Evolutionary conservation across 2,888 invertebrate genomes (phyloP).

Genomic region (Drosophila mayaguana): DNA sequence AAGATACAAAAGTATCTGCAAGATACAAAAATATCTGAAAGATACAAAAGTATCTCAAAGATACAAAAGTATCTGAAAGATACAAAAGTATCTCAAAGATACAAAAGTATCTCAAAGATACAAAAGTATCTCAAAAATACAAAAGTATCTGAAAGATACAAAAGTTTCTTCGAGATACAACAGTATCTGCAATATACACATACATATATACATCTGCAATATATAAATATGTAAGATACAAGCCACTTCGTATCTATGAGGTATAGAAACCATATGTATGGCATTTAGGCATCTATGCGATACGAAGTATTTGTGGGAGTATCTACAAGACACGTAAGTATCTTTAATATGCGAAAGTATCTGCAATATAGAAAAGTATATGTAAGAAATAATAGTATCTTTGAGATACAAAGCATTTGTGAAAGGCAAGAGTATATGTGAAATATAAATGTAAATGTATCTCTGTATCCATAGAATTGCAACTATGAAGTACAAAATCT

Average conservation of each 20-base stretch:
- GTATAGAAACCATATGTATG: too few relatives aligned
- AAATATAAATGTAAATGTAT: background rate
- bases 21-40: background rate
- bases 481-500: background rate
- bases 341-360: too few relatives aligned
- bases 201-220: too few relatives aligned
- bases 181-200: too few relatives aligned
- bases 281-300: rapidly evolving
- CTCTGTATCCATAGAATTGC: background rate
- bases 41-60: background rate
- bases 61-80: background rate
- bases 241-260: too few relatives aligned
- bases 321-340: too few relatives aligned
- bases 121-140: background rate
- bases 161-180: too few relatives aligned
- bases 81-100: background rate
- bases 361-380: too few relatives aligned
- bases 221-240: too few relatives aligned
- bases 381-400: too few relatives aligned
- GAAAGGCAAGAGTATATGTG: background rate
- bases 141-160: background rate
- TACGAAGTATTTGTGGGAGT: too few relatives aligned
- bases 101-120: background rate
- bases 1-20: background rate
- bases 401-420: too few relatives aligned